Conservation (phyloP, 2,797 vertebrate species). For the Pipistrellus kuhlii region DNA sequence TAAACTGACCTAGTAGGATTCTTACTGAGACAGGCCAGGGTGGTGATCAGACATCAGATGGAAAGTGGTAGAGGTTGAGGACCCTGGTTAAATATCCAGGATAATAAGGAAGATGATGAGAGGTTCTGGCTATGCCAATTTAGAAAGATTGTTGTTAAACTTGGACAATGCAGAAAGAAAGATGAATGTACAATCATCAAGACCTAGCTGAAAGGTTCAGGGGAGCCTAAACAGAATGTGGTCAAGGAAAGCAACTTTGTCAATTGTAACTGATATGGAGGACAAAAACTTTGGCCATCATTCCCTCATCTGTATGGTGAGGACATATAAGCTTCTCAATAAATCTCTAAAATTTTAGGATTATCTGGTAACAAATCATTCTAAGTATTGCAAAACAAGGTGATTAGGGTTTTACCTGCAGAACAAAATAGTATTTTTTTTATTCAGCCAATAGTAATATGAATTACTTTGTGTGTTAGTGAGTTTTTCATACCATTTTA, state of each 20-base stretch:
- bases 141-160: neutral
- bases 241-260: neutral
- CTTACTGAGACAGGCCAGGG: neutral
- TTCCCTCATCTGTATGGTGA: neutral
- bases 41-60: neutral
- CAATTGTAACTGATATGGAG: neutral
- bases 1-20: neutral
- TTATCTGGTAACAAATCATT: neutral
- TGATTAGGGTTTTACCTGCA: neutral
- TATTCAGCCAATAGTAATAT: conserved; percentile 6
- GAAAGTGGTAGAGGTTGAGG: neutral
- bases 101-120: neutral
- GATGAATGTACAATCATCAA: neutral
- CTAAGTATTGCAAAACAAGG: neutral
- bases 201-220: neutral
- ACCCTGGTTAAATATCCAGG: neutral
- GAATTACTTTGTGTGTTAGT: neutral
- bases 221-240: neutral
- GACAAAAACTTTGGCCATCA: neutral
- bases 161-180: neutral
- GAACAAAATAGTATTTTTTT: neutral
- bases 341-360: neutral
- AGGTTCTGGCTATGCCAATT: neutral
- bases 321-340: neutral
- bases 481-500: neutral